Evolutionary conservation across 2,113 vertebrate species (phyloP).

Genomic region (Ictalurus furcatus): DNA sequence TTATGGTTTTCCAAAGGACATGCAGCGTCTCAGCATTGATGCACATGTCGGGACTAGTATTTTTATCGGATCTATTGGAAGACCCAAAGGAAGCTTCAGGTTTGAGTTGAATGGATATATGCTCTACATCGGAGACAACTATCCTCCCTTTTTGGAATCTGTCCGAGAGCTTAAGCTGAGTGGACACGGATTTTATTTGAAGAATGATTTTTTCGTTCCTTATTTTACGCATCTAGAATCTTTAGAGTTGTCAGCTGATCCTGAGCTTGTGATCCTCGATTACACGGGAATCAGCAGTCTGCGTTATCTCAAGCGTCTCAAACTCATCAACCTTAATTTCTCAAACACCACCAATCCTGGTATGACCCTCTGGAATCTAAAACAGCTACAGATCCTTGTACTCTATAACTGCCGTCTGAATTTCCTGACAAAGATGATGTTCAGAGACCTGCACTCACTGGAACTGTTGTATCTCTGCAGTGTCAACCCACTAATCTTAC

Average conservation of each 20-base stretch:
- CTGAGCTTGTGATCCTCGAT: background rate
- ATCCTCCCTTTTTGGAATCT: constrained; percentile 16
- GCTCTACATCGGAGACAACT: background rate
- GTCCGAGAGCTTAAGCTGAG: constrained; percentile 44
- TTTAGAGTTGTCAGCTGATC: constrained; percentile 26
- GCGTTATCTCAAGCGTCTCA: constrained; percentile 48
- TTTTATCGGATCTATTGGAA: background rate
- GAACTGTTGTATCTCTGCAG: constrained; percentile 47
- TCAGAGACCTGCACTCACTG: constrained; percentile 49
- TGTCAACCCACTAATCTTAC: constrained; percentile 36
- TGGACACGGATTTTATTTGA: background rate
- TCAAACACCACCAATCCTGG: constrained; percentile 28
- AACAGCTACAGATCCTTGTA: constrained; percentile 43
- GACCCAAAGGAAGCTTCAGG: constrained; percentile 23
- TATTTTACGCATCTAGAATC: constrained; percentile 50
- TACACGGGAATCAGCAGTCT: constrained; percentile 42
- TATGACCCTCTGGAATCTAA: constrained; percentile 45
- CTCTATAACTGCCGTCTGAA: constrained; percentile 50
- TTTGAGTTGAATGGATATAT: constrained; percentile 34
- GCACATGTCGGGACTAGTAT: constrained; percentile 38
- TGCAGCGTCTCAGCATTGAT: constrained; percentile 49
- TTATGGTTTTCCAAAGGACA: constrained; percentile 37
- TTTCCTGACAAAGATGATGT: constrained; percentile 48
- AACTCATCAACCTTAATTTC: constrained; percentile 51
- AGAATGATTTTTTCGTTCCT: constrained; percentile 12